These are phyloP conservation scores for Zhuqinia jingwanae DNA, from an alignment of 2,888 invertebrate genomes.

Conservation along the genomic window DNA sequence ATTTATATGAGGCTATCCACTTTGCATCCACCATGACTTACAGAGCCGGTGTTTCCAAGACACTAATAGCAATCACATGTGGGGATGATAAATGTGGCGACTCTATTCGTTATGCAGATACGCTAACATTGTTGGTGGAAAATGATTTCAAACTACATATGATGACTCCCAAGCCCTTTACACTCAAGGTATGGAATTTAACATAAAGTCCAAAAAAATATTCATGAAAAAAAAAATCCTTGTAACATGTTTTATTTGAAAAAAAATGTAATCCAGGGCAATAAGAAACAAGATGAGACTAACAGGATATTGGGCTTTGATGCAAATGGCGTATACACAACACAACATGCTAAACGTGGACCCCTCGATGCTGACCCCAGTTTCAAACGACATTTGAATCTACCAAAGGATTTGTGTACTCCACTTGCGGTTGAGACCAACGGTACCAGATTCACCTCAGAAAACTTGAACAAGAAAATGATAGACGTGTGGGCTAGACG, in stretches of 20 bases:
- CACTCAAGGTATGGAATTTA: constrained; percentile 78
- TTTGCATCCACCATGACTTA: constrained; percentile 81
- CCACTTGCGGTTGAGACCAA: constrained; percentile 81
- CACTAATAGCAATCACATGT: constrained; percentile 81
- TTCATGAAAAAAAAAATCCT: background rate
- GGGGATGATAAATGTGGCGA: constrained; percentile 80
- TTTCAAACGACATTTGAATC: constrained; percentile 80
- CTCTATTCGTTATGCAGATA: constrained; percentile 80
- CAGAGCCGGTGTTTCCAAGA: constrained; percentile 82
- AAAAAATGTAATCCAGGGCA: constrained; percentile 47
- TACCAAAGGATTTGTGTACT: constrained; percentile 81
- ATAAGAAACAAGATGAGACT: constrained; percentile 66
- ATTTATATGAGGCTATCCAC: constrained; percentile 80
- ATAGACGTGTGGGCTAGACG: constrained; percentile 80
- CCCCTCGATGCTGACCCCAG: constrained; percentile 79
- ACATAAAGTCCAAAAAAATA: background rate
- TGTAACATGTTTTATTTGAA: background rate
- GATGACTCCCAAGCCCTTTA: constrained; percentile 79
- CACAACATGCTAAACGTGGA: constrained; percentile 79
- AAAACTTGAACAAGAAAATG: constrained; percentile 80
- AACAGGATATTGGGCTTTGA: constrained; percentile 80
- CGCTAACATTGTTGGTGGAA: constrained; percentile 80
- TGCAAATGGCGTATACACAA: constrained; percentile 80
- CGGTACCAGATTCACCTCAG: constrained; percentile 81
- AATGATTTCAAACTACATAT: constrained; percentile 80